A percentile compares a stretch with the other conserved stretches of the same genome.
Evolutionary conservation across 2,797 vertebrate genomes (phyloP).

Genomic region (Sebastes hubbsi): DNA sequence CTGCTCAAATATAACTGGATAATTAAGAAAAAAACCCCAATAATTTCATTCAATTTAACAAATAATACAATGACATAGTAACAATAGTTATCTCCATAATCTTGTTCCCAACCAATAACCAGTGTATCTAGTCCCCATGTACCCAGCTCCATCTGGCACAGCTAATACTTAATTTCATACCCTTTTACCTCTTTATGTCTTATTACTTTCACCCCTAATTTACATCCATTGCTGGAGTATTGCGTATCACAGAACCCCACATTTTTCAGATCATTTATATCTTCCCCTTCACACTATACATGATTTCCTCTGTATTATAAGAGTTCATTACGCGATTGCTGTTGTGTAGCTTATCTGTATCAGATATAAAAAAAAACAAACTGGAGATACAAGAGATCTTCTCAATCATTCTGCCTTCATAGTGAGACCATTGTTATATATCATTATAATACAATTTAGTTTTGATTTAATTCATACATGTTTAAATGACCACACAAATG

Average conservation of each 20-base stretch:
- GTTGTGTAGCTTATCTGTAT: too few relatives aligned
- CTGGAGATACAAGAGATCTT: too few relatives aligned
- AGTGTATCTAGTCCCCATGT: neutral
- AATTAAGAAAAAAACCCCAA: accelerated
- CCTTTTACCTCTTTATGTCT: neutral
- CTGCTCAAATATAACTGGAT: neutral
- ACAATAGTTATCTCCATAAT: too few relatives aligned
- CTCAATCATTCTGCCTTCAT: too few relatives aligned
- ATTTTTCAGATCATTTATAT: neutral
- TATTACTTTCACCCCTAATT: neutral
- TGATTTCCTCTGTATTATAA: too few relatives aligned
- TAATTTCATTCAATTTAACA: too few relatives aligned
- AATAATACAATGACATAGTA: neutral
- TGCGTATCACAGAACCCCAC: neutral
- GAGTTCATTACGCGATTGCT: too few relatives aligned
- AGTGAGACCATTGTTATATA: too few relatives aligned
- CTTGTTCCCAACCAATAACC: neutral
- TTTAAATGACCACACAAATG: too few relatives aligned
- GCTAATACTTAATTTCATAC: neutral
- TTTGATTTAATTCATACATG: too few relatives aligned
- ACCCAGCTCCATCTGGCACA: neutral
- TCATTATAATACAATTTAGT: too few relatives aligned
- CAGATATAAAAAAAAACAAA: too few relatives aligned
- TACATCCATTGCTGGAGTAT: neutral
- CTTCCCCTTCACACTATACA: neutral